These are phyloP conservation scores for Podarcis siculus DNA, from an alignment of 2,797 vertebrate genomes.

Conservation along the genomic window DNA sequence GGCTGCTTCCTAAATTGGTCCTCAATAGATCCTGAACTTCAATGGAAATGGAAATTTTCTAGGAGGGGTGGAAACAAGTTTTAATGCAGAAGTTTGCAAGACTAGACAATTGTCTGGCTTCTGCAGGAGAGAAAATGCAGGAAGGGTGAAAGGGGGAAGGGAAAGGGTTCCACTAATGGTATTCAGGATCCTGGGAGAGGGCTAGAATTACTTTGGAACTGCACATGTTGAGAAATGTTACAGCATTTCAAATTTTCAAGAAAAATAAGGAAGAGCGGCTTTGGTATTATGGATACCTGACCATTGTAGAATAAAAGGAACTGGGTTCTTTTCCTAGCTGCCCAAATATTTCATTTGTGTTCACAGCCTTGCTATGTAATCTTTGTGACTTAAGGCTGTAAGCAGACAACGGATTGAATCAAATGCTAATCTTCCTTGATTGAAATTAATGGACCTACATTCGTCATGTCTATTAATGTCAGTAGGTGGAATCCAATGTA, in stretches of 20 bases:
- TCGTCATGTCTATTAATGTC: too few relatives aligned
- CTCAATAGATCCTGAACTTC: neutral
- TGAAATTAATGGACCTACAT: too few relatives aligned
- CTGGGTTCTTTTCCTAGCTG: neutral
- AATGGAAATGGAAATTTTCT: neutral
- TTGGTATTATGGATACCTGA: too few relatives aligned
- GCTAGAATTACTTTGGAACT: too few relatives aligned
- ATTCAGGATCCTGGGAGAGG: neutral
- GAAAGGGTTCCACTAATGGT: neutral
- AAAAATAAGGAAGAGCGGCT: too few relatives aligned
- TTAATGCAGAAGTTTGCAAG: neutral
- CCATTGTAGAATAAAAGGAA: too few relatives aligned
- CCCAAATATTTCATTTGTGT: rapidly evolving
- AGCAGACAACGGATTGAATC: neutral
- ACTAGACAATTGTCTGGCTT: neutral
- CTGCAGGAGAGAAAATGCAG: neutral
- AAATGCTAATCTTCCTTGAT: too few relatives aligned
- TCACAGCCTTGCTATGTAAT: neutral
- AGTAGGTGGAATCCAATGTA: too few relatives aligned
- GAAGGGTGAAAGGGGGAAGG: too few relatives aligned
- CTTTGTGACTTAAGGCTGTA: neutral
- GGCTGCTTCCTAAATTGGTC: neutral
- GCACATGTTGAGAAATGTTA: neutral
- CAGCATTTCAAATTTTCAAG: neutral
- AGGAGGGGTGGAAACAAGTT: neutral